phyloP scores from a whole-genome alignment of 2,113 vertebrate genomes.

The Forbesichthys agassizii region DNA sequence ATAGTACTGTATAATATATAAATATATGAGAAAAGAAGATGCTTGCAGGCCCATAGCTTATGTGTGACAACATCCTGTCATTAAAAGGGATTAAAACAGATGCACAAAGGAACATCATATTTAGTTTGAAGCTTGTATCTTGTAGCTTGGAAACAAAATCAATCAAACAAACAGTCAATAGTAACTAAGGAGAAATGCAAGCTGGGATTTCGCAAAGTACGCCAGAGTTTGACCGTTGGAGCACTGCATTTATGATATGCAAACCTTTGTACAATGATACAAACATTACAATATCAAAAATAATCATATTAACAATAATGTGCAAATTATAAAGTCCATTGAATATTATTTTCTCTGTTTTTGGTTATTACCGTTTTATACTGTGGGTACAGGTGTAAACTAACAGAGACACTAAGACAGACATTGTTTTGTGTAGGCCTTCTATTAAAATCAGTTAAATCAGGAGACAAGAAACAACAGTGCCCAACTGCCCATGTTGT shows the following conservation, averaged over 20 bases:
- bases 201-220: conserved; percentile 2
- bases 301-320: conserved; percentile 34
- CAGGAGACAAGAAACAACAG: conserved; percentile 7
- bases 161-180: conserved; percentile 23
- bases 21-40: not conserved
- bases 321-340: conserved; percentile 50
- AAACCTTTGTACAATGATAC: conserved; percentile 24
- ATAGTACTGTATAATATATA: not conserved
- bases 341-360: conserved; percentile 5
- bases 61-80: not conserved
- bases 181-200: conserved; percentile 6
- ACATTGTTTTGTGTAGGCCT: conserved; percentile 12
- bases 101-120: too few species aligned
- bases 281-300: conserved; percentile 56
- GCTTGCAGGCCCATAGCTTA: too few species aligned
- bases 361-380: conserved; percentile 20
- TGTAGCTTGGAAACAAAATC: not conserved
- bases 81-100: not conserved
- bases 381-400: conserved; percentile 13
- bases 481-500: conserved; percentile 18
- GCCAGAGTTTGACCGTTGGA: not conserved
- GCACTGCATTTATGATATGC: conserved; percentile 22
- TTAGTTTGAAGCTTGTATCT: too few species aligned
- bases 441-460: conserved; percentile 56
- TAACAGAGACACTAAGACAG: conserved; percentile 21